These are phyloP conservation scores for Chelonoidis abingdonii DNA, from an alignment of 2,113 vertebrate species.

Conservation along the genomic window DNA sequence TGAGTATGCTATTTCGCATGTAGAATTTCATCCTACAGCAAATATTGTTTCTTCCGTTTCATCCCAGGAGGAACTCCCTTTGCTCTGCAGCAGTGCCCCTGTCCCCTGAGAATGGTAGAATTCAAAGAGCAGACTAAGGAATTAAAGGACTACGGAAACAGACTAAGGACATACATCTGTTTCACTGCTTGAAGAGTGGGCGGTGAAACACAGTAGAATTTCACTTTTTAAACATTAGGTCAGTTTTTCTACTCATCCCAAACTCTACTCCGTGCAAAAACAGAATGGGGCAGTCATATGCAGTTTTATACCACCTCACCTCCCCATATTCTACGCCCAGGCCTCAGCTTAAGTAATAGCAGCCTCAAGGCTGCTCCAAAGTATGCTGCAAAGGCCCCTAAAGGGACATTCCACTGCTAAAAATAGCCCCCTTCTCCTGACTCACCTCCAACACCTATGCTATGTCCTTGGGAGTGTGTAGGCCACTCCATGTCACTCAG, in stretches of 20 bases:
- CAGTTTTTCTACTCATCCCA: neutral
- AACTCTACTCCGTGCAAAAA: neutral
- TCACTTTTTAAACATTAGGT: neutral
- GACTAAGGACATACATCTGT: neutral
- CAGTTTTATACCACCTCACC: neutral
- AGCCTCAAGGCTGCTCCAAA: neutral
- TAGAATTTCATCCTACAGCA: neutral
- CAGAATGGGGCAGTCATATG: accelerated
- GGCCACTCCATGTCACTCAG: neutral
- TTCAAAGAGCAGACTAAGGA: neutral
- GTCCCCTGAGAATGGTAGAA: neutral
- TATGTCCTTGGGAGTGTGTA: neutral
- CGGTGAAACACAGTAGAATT: neutral
- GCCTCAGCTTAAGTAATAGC: neutral
- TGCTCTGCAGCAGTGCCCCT: neutral
- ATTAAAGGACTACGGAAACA: neutral
- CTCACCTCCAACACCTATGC: neutral
- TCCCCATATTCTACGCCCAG: accelerated
- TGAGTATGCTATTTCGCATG: neutral
- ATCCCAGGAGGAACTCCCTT: neutral
- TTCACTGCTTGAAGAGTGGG: neutral
- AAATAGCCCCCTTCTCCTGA: neutral
- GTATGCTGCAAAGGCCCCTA: neutral
- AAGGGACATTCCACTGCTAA: neutral
- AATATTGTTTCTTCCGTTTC: neutral